Evolutionary conservation across 2,888 invertebrate genomes (phyloP).

Genomic region (Nephrotoma guestfalica): DNA sequence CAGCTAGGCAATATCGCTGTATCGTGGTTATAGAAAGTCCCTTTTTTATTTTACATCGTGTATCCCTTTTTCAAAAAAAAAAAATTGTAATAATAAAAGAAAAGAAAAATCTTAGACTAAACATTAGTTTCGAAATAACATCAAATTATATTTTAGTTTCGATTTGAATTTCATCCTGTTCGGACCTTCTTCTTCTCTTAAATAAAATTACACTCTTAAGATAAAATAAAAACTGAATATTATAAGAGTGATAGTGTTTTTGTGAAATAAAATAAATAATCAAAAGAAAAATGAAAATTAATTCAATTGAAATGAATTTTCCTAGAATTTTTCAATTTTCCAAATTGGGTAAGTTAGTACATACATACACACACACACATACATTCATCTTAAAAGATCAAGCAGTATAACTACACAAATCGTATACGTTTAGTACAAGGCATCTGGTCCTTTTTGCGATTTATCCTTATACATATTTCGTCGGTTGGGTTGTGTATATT

Average conservation of each 20-base stretch:
- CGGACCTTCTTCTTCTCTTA: neutral
- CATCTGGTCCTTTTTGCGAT: neutral
- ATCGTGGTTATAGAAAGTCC: neutral
- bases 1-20: neutral
- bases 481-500: neutral
- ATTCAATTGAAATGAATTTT: neutral
- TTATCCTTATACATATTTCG: neutral
- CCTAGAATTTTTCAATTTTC: neutral
- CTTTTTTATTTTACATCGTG: neutral
- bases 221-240: slow-evolving; percentile 3
- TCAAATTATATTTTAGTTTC: slow-evolving; percentile 10
- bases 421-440: neutral
- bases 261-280: slow-evolving; percentile 6
- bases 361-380: no score
- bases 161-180: neutral
- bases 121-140: slow-evolving; percentile 33
- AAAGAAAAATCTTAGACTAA: slow-evolving; percentile 33
- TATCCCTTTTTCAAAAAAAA: neutral
- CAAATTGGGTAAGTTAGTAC: neutral
- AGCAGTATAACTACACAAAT: neutral
- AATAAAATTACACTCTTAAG: slow-evolving; percentile 5
- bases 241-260: slow-evolving; percentile 8
- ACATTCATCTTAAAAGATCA: neutral
- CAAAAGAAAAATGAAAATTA: neutral
- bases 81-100: neutral